Base-by-base conservation (phyloP, 2,113 vertebrate species). In the Serinus canaria region DNA sequence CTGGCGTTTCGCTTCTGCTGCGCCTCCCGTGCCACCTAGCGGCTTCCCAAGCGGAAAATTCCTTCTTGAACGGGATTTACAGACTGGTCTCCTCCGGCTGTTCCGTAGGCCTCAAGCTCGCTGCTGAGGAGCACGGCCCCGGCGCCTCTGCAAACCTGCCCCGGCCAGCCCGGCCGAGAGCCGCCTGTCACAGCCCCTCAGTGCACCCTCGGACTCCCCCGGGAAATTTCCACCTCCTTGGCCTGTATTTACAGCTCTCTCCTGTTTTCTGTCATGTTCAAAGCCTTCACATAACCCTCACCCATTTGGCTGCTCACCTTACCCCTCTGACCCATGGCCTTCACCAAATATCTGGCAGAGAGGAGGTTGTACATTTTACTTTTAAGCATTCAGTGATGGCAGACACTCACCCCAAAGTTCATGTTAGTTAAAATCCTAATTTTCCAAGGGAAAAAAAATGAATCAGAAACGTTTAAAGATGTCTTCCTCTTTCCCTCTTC, bases 21-120 rank as follows among this genome's bases (percentile, higher is more conserved):
- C 92, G 58, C 78, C 96, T 97, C 92, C 96, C 73, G 64, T 96
- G 98, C 98, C 98, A 98, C 91, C 98, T 97, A 50, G 97, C 78
- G 98, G 98, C 81, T 90, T 83, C 94, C 52, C 23, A 27, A 83
- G 94, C 13, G 80, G 73, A 96, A 94, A 97, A 94, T 92, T 84
- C 43, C 55, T 70, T 11, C n/a, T 10, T 15, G 20, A 64, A 43
- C 39, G 6, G 4, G 11, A 15, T 31, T 60, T 55, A 25, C 41
- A 24, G 50, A 10, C 41, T 6, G 0, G 0, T 28, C 49, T 33
- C 37, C 50, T 41, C 64, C 47, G 1, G 33, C 21, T 7, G 21
- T 6, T 78, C 41, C 1, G 1, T 2, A 1, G 10, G 1, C 44
- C 37, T 55, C 75, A 4, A 3, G 7, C 28, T 46, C 17, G 24